Evolutionary conservation across 2,113 vertebrate species (phyloP).

Genomic region (Crotalus helleri): DNA sequence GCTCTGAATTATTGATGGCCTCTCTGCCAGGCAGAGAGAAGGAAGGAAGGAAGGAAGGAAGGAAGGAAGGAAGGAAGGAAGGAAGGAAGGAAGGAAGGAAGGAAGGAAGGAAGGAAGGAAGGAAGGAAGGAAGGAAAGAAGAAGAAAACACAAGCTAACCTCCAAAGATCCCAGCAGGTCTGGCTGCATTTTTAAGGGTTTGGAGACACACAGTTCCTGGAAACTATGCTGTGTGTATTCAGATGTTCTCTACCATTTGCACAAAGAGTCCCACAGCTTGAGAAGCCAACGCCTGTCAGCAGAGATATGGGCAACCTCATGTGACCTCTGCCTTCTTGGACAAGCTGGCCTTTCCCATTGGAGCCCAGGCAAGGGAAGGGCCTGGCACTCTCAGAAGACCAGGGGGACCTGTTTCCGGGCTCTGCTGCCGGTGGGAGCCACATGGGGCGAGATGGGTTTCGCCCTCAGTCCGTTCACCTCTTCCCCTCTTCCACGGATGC

Average conservation of each 20-base stretch:
- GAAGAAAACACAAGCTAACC: background rate
- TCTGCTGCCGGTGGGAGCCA: background rate
- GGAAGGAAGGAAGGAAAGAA: background rate
- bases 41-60: background rate
- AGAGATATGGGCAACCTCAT: background rate
- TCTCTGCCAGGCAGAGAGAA: background rate
- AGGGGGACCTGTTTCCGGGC: rapidly evolving
- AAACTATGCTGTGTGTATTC: background rate
- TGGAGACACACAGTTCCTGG: background rate
- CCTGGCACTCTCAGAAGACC: background rate
- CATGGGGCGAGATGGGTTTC: background rate
- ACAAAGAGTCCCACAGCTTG: background rate
- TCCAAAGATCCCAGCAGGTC: background rate
- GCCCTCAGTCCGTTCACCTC: background rate
- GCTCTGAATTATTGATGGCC: slow-evolving; percentile 1
- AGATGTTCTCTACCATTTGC: background rate
- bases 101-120: background rate
- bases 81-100: no score
- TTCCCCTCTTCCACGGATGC: background rate
- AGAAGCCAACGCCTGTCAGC: background rate
- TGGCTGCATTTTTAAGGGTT: background rate
- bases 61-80: background rate
- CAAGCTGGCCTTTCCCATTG: background rate
- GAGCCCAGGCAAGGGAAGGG: background rate
- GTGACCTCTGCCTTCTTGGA: background rate